Base-by-base conservation (phyloP, 2,797 vertebrate species). In the Pseudochirops cupreus region DNA sequence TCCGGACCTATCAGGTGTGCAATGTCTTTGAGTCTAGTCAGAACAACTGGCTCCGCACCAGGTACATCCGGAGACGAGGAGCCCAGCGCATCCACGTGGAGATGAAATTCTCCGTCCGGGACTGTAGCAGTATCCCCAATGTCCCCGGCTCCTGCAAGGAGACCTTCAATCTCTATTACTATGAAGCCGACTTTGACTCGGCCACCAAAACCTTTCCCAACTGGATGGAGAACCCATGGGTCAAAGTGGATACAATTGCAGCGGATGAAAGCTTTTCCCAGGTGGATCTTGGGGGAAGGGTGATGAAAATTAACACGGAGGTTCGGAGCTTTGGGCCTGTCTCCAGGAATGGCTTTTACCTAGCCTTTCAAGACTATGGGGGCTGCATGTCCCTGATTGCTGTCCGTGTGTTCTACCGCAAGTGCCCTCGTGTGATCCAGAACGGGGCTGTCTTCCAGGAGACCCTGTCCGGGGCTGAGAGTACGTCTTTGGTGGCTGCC, bases 171-270 rank as follows among this genome's bases (percentile, higher is more conserved):
- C 99, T 99, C 10, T 99, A 99, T 95, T 99, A 99, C 97, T 99
- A 99, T 0, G 99, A 99, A 98, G 99, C 99, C 0, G 99, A 99
- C 98, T 98, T 98, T 0, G 99, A 99, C 97, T 98, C 98, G 0
- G 99, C 99, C 97, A 99, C 99, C 14, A 99, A 99, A 97, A 98
- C 98, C 1, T 99, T 99, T 92, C 99, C 99, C 0, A 97, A 98
- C 94, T 99, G 99, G 99, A 99, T 99, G 99, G 99, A 99, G 98
- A 99, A 99, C 18, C 99, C 99, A 0, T 99, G 99, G 99, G 98
- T 99, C 97, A 99, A 99, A 95, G 99, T 99, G 97, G 99, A 99
- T 98, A 99, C 99, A 0, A 99, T 99, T 0, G 99, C 99, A 0
- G 99, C 99, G 0, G 99, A 99, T 0, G 99, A 99, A 98, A 99